phyloP scores from a whole-genome alignment of 37 sponge, comb jelly and placozoan genomes.

The Theonella swinhoei region DNA sequence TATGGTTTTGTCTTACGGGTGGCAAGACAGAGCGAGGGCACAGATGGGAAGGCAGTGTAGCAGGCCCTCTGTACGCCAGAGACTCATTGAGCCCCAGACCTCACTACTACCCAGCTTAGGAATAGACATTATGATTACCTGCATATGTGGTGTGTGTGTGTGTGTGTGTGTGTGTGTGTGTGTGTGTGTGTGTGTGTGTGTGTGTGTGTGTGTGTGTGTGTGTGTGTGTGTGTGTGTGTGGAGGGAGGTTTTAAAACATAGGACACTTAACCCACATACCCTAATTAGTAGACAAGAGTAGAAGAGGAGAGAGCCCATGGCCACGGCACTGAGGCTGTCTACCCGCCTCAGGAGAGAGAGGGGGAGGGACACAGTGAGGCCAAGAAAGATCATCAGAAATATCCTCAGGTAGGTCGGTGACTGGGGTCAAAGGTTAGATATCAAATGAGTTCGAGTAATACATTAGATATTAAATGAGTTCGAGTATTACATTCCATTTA shows the following conservation, averaged over 20 bases:
- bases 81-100: background rate
- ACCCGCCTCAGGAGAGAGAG: slow-evolving; percentile 62
- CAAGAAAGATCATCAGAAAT: slow-evolving; percentile 36
- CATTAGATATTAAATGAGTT: no score
- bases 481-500: background rate
- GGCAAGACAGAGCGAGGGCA: slow-evolving; percentile 78
- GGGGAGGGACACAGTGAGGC: slow-evolving; percentile 63
- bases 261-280: no score
- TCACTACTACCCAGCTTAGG: background rate
- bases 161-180: no score
- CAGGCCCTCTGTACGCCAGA: slow-evolving; percentile 40
- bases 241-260: background rate
- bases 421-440: no score
- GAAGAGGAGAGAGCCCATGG: slow-evolving; percentile 67
- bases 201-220: background rate
- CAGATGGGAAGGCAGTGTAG: slow-evolving; percentile 76
- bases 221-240: background rate
- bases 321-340: slow-evolving; percentile 41
- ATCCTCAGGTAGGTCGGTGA: slow-evolving; percentile 32
- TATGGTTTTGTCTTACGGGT: slow-evolving; percentile 75
- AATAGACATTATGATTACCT: no score
- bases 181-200: no score
- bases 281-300: slow-evolving; percentile 45
- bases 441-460: no score
- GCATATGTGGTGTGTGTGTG: no score